A percentile compares a stretch with the other conserved stretches of the same genome.
These are phyloP conservation scores for Canis aureus DNA, from an alignment of 2,113 vertebrate species.

Conservation along the genomic window DNA sequence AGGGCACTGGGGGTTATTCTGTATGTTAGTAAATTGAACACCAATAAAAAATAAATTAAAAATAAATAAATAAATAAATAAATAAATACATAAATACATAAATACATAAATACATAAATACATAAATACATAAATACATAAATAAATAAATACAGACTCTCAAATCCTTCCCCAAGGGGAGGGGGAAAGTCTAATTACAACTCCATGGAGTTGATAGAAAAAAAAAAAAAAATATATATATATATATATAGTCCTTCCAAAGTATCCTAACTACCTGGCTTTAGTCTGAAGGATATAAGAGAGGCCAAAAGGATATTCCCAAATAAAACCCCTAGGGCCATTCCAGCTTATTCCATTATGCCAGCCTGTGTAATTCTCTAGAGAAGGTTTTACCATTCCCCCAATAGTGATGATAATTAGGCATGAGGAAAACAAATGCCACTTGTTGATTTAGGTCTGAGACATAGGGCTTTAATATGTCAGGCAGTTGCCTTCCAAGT, in stretches of 20 bases:
- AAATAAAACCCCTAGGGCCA: neutral
- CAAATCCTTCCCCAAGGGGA: neutral
- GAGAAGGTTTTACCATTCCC: neutral
- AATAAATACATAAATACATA: neutral
- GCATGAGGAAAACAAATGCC: neutral
- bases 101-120: no score
- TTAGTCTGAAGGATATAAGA: neutral
- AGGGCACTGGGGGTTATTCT: no score
- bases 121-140: neutral
- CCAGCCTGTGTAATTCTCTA: neutral
- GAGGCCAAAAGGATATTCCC: neutral
- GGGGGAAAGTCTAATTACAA: neutral
- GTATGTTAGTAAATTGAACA: no score
- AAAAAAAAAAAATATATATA: neutral
- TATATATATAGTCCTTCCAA: neutral
- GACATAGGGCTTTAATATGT: neutral
- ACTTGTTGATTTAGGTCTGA: slow-evolving; percentile 28
- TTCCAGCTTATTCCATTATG: neutral
- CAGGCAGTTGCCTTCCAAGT: neutral
- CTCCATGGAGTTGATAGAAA: neutral
- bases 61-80: no score
- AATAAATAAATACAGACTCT: neutral
- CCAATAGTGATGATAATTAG: neutral
- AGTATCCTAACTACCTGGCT: neutral
- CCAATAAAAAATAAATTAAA: no score